These are phyloP conservation scores for Coremacera marginata DNA, from an alignment of 2,888 invertebrate species.

Conservation along the genomic window DNA sequence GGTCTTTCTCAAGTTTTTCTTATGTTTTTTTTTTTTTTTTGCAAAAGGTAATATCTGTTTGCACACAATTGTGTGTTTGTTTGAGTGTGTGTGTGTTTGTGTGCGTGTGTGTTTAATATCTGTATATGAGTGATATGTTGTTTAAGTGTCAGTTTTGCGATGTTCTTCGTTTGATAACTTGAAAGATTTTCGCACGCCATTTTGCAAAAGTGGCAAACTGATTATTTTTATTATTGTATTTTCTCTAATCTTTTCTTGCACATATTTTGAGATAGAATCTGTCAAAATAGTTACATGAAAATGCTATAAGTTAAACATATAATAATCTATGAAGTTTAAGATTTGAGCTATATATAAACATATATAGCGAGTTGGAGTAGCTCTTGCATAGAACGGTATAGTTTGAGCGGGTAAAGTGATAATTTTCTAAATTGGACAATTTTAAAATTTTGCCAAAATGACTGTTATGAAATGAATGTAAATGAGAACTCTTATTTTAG, in stretches of 20 bases:
- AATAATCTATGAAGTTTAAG: background rate
- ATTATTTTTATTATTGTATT: background rate
- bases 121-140: constrained; percentile 21
- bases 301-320: background rate
- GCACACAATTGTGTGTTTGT: background rate
- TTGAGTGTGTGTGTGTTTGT: background rate
- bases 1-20: background rate
- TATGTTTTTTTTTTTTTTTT: background rate
- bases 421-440: too few species aligned
- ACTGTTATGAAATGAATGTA: too few species aligned
- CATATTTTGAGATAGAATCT: constrained; percentile 1
- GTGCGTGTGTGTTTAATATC: background rate
- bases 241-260: background rate
- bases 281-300: constrained; percentile 17
- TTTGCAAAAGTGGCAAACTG: background rate
- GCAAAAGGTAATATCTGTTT: background rate
- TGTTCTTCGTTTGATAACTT: constrained; percentile 18
- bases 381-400: too few species aligned
- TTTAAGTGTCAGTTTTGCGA: constrained; percentile 21
- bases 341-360: too few species aligned
- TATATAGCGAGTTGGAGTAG: too few species aligned
- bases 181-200: constrained; percentile 30
- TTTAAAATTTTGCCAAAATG: too few species aligned
- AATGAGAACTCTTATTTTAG: too few species aligned
- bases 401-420: too few species aligned